phyloP scores from a whole-genome alignment of 2,888 invertebrate genomes.

The Agrotis clavis region DNA sequence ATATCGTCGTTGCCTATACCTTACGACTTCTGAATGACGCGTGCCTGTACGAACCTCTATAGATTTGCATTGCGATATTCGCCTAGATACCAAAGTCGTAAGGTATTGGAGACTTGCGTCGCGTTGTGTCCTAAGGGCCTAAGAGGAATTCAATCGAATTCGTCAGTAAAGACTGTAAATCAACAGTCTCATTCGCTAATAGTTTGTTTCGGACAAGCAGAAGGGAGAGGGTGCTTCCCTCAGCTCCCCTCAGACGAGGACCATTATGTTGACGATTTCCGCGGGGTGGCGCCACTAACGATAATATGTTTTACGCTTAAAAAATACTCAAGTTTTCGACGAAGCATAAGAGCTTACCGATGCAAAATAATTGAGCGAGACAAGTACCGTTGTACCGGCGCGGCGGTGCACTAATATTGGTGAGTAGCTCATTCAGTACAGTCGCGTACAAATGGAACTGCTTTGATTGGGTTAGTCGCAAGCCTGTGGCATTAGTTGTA shows the following conservation, averaged over 20 bases:
- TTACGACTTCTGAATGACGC: too few relatives aligned
- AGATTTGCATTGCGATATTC: too few relatives aligned
- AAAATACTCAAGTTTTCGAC: conserved; percentile 24
- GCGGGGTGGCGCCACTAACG: conserved; percentile 21
- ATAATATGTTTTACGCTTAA: conserved; percentile 39
- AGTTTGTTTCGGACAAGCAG: conserved; percentile 46
- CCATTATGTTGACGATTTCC: conserved; percentile 48
- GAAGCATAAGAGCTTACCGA: background rate
- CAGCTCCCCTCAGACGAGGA: background rate
- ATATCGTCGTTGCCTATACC: too few relatives aligned
- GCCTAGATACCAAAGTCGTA: too few relatives aligned
- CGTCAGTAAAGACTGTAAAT: conserved; percentile 40
- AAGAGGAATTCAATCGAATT: conserved; percentile 17
- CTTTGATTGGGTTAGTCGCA: conserved; percentile 55
- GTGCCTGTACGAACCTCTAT: too few relatives aligned
- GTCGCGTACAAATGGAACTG: conserved; percentile 60
- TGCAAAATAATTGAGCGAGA: background rate
- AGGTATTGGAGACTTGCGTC: too few relatives aligned
- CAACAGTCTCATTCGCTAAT: conserved; percentile 46
- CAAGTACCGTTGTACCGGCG: too few relatives aligned
- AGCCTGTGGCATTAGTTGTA: conserved; percentile 50
- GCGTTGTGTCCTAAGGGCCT: too few relatives aligned
- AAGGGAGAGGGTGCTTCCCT: conserved; percentile 52
- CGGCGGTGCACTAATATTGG: conserved; percentile 36
- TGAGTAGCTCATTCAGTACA: conserved; percentile 52